A percentile compares a stretch with the other conserved stretches of the same genome.
Conservation (phyloP, 35 echinoderm and acorn worm genomes). For the Stichopus chloronotus region DNA sequence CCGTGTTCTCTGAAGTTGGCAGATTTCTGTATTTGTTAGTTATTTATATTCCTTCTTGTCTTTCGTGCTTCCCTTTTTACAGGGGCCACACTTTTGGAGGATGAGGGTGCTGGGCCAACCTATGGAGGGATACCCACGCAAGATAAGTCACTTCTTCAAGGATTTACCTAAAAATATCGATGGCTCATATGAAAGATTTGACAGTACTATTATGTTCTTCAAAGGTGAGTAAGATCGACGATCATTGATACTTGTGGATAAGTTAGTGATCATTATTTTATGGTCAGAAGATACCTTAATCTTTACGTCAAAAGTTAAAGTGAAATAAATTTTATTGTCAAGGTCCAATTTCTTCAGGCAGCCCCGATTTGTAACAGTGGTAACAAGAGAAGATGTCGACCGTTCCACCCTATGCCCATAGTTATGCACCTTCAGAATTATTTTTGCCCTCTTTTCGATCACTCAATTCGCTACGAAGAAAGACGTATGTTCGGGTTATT, state of each 20-base stretch:
- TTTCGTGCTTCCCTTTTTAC: not conserved
- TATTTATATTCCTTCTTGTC: no score
- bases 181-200: slow-evolving; percentile 83
- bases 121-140: slow-evolving; percentile 74
- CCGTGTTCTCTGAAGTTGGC: no score
- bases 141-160: slow-evolving; percentile 70
- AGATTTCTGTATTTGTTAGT: no score
- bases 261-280: no score
- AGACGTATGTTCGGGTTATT: no score
- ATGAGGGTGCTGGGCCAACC: slow-evolving; percentile 73
- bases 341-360: no score
- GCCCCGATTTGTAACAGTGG: no score
- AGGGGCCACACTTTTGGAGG: slow-evolving; percentile 92
- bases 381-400: no score
- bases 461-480: no score
- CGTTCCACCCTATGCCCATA: no score
- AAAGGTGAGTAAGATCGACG: slow-evolving; percentile 71
- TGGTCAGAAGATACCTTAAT: not conserved
- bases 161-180: slow-evolving; percentile 83
- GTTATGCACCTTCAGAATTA: no score
- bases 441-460: no score
- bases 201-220: slow-evolving; percentile 91
- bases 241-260: not conserved
- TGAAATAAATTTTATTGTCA: not conserved
- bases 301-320: not conserved